Percentiles rank a stretch among this genome's conserved stretches.
These are phyloP conservation scores for Gerris lacustris DNA, from an alignment of 2,888 invertebrate genomes.

Conservation along the genomic window DNA sequence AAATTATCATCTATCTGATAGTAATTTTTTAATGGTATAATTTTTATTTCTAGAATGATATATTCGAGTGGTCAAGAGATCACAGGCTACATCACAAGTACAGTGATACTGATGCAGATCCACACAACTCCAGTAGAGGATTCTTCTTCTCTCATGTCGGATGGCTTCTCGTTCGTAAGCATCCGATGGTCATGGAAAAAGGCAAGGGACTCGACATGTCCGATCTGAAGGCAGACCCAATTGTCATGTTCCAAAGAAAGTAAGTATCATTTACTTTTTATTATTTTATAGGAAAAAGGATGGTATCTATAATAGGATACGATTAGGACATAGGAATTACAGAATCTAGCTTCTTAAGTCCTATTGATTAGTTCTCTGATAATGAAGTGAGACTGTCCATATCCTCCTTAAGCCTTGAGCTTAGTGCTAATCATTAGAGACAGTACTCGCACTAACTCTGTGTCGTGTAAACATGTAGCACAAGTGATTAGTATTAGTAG, in stretches of 20 bases:
- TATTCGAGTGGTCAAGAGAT: slow-evolving; percentile 66
- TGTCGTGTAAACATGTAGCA: too few species aligned
- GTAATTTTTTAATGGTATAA: neutral
- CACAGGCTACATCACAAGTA: slow-evolving; percentile 66
- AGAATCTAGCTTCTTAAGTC: too few species aligned
- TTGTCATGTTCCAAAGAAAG: slow-evolving; percentile 65
- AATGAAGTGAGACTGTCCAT: too few species aligned
- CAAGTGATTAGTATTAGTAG: too few species aligned
- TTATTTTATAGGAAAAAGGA: neutral
- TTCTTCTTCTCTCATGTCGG: slow-evolving; percentile 83
- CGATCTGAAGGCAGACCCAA: slow-evolving; percentile 58
- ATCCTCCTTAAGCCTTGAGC: too few species aligned
- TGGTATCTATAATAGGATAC: neutral
- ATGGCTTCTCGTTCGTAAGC: slow-evolving; percentile 68
- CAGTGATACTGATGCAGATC: slow-evolving; percentile 42
- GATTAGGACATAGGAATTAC: too few species aligned
- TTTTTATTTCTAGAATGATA: slow-evolving; percentile 45
- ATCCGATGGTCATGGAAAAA: slow-evolving; percentile 57
- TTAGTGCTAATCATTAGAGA: too few species aligned
- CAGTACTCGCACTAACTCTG: too few species aligned
- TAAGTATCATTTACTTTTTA: slow-evolving; percentile 34
- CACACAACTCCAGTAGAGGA: slow-evolving; percentile 65
- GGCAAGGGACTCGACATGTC: slow-evolving; percentile 57
- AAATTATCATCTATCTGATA: too few species aligned
- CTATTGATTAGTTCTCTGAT: too few species aligned